Conservation (phyloP, 1,140 invertebrate genomes). For the Nephila pilipes region DNA sequence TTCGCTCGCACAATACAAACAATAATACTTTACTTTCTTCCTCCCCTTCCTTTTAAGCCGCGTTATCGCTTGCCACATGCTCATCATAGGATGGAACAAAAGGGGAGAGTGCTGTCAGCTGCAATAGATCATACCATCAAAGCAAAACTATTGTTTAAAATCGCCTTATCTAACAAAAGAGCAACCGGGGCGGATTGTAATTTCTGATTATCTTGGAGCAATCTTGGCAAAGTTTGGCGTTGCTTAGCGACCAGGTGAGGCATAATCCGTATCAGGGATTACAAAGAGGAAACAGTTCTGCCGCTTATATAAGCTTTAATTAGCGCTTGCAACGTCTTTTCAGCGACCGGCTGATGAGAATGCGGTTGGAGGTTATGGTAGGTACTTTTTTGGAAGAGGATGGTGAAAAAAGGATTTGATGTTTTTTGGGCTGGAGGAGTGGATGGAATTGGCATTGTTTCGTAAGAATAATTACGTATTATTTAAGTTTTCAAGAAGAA, state of each 20-base stretch:
- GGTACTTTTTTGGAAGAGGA: background rate
- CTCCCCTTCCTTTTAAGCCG: background rate
- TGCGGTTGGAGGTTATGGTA: background rate
- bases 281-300: background rate
- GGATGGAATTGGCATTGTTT: too few relatives aligned
- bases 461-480: too few relatives aligned
- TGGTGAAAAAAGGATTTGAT: background rate
- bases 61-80: background rate
- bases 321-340: background rate
- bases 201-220: conserved; percentile 53
- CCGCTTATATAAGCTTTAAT: conserved; percentile 58
- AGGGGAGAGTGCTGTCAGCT: background rate
- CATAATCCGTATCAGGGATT: background rate
- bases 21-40: background rate
- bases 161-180: conserved; percentile 45
- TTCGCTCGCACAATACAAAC: background rate
- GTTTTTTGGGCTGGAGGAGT: background rate
- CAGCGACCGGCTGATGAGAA: background rate
- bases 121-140: conserved; percentile 17
- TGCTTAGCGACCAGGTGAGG: conserved; percentile 44
- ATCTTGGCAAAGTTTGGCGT: conserved; percentile 13
- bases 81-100: background rate
- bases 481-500: too few relatives aligned
- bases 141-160: conserved; percentile 50
- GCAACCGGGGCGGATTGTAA: background rate